These are phyloP conservation scores for Cydia strobilella DNA, from an alignment of 1,140 invertebrate species.

Conservation along the genomic window DNA sequence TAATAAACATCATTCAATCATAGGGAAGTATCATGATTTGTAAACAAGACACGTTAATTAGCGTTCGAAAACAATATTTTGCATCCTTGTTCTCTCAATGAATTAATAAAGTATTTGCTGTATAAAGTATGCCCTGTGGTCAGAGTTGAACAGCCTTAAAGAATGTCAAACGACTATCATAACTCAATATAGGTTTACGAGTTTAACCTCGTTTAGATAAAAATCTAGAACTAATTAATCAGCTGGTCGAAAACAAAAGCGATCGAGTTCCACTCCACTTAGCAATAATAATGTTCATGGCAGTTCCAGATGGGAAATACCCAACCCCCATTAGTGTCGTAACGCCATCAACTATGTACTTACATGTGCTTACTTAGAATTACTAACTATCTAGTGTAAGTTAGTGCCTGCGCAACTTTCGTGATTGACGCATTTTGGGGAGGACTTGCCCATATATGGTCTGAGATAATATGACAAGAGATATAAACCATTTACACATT, in stretches of 20 bases:
- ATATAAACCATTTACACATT: background rate
- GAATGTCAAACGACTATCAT: constrained; percentile 21
- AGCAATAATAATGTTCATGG: constrained; percentile 22
- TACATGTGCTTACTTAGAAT: constrained; percentile 1
- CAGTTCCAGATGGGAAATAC: constrained; percentile 5
- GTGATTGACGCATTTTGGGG: background rate
- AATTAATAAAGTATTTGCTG: too few species aligned
- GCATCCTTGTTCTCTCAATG: too few species aligned
- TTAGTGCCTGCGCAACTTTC: background rate
- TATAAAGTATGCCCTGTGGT: background rate
- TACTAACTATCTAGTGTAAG: constrained; percentile 6
- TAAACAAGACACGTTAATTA: too few species aligned
- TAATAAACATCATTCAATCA: too few species aligned
- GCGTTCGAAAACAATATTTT: too few species aligned
- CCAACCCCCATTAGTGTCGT: background rate
- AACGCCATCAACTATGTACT: background rate
- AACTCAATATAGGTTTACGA: constrained; percentile 13
- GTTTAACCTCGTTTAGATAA: constrained; percentile 30
- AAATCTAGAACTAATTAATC: constrained; percentile 32
- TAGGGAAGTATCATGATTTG: too few species aligned
- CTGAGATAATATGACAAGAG: background rate
- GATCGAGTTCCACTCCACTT: constrained; percentile 20
- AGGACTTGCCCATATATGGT: background rate
- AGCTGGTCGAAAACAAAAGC: constrained; percentile 29
- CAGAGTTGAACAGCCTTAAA: constrained; percentile 23